Evolutionary conservation across 2,113 vertebrate species (phyloP), one percentile per base, ranked within the genome.

Genomic region (Mystacornis crossleyi): DNA sequence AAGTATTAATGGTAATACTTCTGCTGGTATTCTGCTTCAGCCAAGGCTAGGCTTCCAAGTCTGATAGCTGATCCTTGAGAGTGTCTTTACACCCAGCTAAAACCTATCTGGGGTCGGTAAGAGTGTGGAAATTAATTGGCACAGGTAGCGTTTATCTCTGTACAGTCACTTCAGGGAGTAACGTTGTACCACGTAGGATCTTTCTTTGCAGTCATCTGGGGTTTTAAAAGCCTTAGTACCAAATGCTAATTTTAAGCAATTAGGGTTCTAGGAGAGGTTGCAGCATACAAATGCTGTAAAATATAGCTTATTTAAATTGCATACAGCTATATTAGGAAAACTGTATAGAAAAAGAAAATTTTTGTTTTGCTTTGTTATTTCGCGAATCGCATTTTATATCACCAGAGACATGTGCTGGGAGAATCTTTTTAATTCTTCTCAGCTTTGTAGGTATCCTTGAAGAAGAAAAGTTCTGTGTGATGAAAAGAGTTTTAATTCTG

Each of bases 181-280:
- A 58, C 0, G 0, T 12, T 57, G n/a, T 50, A 55, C 64, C 4
- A 1, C 0, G 1, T 42, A 88, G 28, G 66, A 43, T 34, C 55
- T 90, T 92, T 43, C 78, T 81, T 70, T 86, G 34, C 54, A 71
- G 42, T 48, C 40, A 31, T 62, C 26, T 55, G 45, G 54, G 7
- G 8, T 60, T 90, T 93, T 86, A 83, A 92, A 19, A 86, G 43
- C 18, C 12, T 85, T 78, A 60, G 57, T 87, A 69, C 38, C 2
- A 4, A 96, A 94, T 77, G 64, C 55, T 93, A 71, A 86, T 95
- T 92, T 77, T 77, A 86, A 88, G 79, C 67, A 94, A 29, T 86
- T 90, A 43, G 7, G 9, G 58, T 73, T 80, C 38, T 85, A 91
- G 45, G 60, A 85, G 60, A 94, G 55, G 58, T 88, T 4, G 3